Evolutionary conservation across 64 coral and sea anemone genomes (phyloP), one percentile per base, ranked within the genome.

Genomic region (Porites australiensis): DNA sequence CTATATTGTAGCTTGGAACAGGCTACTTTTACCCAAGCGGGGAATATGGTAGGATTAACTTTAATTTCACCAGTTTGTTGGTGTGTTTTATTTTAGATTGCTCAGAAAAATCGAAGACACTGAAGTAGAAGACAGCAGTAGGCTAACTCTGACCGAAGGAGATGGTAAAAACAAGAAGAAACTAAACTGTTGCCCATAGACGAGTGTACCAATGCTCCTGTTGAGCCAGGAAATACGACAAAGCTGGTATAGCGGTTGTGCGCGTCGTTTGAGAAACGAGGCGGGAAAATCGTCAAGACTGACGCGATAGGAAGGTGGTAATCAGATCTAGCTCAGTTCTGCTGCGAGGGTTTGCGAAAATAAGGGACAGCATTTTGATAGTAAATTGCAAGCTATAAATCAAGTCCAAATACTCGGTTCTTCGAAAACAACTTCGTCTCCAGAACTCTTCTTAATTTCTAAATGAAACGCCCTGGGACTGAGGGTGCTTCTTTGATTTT

Each of bases 101-200:
- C 75, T 93, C 27, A 83, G 71, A 77, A 78, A 77, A 49, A 54
- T 93, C 20, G 91, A 93, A 68, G 91, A 93, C 52, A 79, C 50
- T 8, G 91, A 93, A 54, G 58, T 93, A 18, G 64, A 86, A 9
- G 63, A 78, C n/a, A 86, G 76, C 60, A 78, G 59, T 50, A 79
- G 89, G 46, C 37, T 93, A 57, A 79, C 10, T 45, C 16, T 93
- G n/a, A 66, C 82, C 61, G 91, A 87, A 68, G 74, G 72, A 6
- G 91, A 93, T 9, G 15, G 51, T 8, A 93, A 93, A 55, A 81
- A 64, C 59, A 92, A 93, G 82, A 93, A 83, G 57, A 83, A 93
- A 61, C 7, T 18, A 47, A 84, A 77, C n/a, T 93, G 91, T 64
- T 93, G 91, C 58, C 74, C 62, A 44, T 63, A 44, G 27, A 45